These are phyloP conservation scores for Isichthys henryi DNA, from an alignment of 2,113 vertebrate species.

Conservation along the genomic window DNA sequence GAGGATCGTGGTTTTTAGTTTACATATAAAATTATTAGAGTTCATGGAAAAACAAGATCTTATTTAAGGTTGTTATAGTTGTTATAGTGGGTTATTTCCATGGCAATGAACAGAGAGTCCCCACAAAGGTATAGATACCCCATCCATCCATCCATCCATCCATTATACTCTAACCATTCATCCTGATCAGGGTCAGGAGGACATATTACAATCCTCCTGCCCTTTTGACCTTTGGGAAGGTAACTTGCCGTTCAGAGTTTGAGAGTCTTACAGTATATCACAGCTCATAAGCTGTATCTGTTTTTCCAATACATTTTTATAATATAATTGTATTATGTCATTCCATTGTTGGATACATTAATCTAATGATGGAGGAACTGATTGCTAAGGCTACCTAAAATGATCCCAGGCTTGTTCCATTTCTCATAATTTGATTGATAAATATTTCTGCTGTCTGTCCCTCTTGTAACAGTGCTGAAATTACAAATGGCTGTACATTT, in stretches of 20 bases:
- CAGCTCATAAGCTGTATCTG: neutral
- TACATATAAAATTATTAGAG: too few relatives aligned
- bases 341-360: neutral
- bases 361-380: neutral
- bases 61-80: too few relatives aligned
- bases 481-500: neutral
- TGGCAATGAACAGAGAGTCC: too few relatives aligned
- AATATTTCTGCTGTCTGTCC: neutral
- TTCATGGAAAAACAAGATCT: too few relatives aligned
- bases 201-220: neutral
- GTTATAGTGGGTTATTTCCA: too few relatives aligned
- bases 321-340: neutral
- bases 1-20: too few relatives aligned
- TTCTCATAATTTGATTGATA: neutral
- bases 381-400: neutral
- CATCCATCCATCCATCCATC: neutral
- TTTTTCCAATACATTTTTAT: neutral
- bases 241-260: neutral
- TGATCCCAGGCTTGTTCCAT: neutral
- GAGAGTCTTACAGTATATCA: neutral
- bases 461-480: neutral
- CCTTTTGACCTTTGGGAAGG: neutral
- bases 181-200: neutral
- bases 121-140: too few relatives aligned
- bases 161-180: neutral